Evolutionary conservation across 2,113 vertebrate genomes (phyloP), one percentile per base, ranked within the genome.

Genomic region (Apeltes quadracus): DNA sequence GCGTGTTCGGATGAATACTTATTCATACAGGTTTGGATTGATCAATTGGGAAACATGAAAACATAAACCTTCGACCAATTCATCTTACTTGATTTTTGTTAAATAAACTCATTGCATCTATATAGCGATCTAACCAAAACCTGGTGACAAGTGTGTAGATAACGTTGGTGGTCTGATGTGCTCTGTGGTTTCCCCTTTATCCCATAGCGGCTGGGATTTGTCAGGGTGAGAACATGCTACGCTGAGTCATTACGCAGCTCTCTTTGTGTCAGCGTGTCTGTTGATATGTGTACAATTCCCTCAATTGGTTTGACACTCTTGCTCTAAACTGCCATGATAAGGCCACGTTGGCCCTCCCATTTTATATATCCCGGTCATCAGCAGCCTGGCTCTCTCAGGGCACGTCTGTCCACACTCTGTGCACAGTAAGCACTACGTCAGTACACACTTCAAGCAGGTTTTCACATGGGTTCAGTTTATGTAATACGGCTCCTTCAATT

Each of bases 241-340:
- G 22, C 48, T 79, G 70, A 72, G 55, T 79, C 68, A 78, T 78
- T 67, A 64, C 48, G 36, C 41, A 41, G 66, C 69, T 72, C 69
- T 76, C 70, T 62, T 54, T 81, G 61, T 83, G 81, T 82, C 77
- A 77, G 59, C 46, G 22, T 70, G 55, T 86, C 58, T 75, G 14
- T 61, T 72, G 71, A 83, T 55, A 14, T 81, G 75, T 85, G 48
- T 88, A 75, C 61, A 76, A 55, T 67, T 72, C 41, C 25, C 72
- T 72, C 62, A 82, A 84, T 88, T 85, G 76, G 87, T 88, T 89
- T 88, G 82, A 88, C 86, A 79, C 73, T 55, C 64, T 22, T 3
- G 51, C 72, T 82, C 69, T 69, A 78, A 83, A 80, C 74, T 62
- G 72, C 57, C 12, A 64, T n/a, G 50, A 70, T 48, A 53, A 57